These are phyloP conservation scores for Saccopteryx leptura DNA, from an alignment of 2,113 vertebrate species.

Conservation along the genomic window DNA sequence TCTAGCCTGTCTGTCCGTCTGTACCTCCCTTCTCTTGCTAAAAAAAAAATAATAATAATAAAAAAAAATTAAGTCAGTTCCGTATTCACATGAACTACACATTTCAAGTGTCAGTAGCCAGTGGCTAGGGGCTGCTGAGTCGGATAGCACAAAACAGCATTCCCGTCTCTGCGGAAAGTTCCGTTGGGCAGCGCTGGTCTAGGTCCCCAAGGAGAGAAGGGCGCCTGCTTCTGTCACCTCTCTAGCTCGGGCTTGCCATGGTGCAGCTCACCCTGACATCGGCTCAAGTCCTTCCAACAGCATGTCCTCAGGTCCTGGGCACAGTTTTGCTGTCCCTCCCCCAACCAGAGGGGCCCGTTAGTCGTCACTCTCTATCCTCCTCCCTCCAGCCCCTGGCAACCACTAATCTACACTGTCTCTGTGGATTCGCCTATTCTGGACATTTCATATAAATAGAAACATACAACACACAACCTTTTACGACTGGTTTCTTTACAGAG, in stretches of 20 bases:
- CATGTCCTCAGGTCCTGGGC: neutral
- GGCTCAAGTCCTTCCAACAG: neutral
- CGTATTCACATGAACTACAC: neutral
- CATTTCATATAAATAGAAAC: neutral
- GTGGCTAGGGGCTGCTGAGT: neutral
- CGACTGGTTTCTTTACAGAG: neutral
- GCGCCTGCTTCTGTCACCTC: neutral
- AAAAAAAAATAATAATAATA: too few relatives aligned
- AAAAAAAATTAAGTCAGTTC: neutral
- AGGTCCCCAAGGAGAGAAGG: neutral
- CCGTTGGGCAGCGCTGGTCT: neutral
- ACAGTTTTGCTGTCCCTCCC: neutral
- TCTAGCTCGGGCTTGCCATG: too few relatives aligned
- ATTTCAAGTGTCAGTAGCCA: neutral
- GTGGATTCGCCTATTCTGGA: neutral
- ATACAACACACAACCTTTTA: neutral
- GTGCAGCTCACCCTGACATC: neutral
- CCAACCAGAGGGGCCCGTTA: neutral
- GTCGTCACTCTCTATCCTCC: too few relatives aligned
- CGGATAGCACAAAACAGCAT: neutral
- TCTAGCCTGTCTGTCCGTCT: too few relatives aligned
- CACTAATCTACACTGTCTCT: neutral
- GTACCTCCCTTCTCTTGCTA: too few relatives aligned
- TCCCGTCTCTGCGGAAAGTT: neutral
- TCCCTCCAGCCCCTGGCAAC: neutral